A percentile compares a stretch with the other conserved stretches of the same genome.
Conservation (phyloP, 1,140 invertebrate genomes). For the Papilio polyxenes region DNA sequence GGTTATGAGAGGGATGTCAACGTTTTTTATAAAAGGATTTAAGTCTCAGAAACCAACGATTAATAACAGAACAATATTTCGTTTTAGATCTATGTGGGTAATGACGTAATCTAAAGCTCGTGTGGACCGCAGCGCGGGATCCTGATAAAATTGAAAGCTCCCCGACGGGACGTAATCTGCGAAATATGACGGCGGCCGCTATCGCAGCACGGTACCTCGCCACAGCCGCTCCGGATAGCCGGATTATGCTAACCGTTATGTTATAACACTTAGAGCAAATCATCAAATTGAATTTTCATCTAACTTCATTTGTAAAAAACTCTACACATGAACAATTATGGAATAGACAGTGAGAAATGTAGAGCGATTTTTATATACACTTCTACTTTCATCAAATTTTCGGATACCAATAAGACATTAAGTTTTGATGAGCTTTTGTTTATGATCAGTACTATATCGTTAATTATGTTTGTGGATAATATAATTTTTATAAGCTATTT, state of each 20-base stretch:
- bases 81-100: background rate
- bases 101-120: constrained; percentile 32
- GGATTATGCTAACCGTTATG: constrained; percentile 54
- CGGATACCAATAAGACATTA: background rate
- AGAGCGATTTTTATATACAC: too few relatives aligned
- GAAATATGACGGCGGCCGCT: constrained; percentile 50
- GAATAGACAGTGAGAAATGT: background rate
- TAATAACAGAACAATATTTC: background rate
- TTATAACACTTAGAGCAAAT: constrained; percentile 34
- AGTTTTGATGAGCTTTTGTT: background rate
- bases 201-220: constrained; percentile 33
- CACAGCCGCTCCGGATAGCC: constrained; percentile 45
- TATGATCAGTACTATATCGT: background rate
- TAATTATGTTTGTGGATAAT: background rate
- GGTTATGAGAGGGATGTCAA: too few relatives aligned
- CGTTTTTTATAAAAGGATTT: too few relatives aligned
- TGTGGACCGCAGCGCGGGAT: constrained; percentile 2
- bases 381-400: too few relatives aligned
- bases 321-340: background rate
- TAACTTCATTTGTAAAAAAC: background rate
- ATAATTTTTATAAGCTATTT: background rate
- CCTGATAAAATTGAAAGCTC: constrained; percentile 44
- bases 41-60: too few relatives aligned
- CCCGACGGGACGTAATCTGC: constrained; percentile 46
- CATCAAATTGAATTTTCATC: background rate